These are phyloP conservation scores for Hemiprocne comata DNA, from an alignment of 2,113 vertebrate genomes.

Conservation along the genomic window DNA sequence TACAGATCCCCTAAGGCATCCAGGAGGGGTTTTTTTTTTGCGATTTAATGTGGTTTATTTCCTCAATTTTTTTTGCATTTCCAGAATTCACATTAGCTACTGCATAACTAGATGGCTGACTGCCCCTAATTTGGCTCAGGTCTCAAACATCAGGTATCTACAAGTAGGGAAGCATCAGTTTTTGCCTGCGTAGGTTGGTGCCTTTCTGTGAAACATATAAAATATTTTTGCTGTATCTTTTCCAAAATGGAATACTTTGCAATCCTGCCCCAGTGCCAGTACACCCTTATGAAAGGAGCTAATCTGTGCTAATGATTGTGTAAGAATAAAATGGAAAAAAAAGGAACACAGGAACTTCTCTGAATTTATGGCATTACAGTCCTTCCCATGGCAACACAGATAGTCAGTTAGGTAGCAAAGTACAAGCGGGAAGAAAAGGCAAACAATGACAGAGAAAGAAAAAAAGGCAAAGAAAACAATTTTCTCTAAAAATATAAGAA, in stretches of 20 bases:
- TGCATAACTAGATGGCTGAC: background rate
- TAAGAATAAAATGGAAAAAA: slow-evolving; percentile 11
- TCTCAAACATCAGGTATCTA: background rate
- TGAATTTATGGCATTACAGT: slow-evolving; percentile 46
- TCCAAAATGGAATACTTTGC: slow-evolving; percentile 41
- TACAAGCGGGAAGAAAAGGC: slow-evolving; percentile 43
- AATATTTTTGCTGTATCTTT: slow-evolving; percentile 40
- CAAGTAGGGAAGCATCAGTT: background rate
- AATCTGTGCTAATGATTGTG: slow-evolving; percentile 43
- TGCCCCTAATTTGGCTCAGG: background rate
- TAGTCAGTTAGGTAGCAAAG: slow-evolving; percentile 34
- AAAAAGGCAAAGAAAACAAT: background rate
- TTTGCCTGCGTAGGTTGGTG: background rate
- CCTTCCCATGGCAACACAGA: slow-evolving; percentile 65
- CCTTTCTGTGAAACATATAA: background rate
- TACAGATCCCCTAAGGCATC: background rate
- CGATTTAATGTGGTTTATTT: background rate
- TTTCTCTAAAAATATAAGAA: slow-evolving; percentile 16
- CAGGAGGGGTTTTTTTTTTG: background rate
- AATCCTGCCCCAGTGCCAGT: background rate
- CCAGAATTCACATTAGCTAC: background rate
- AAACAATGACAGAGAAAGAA: background rate
- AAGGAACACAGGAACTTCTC: slow-evolving; percentile 11
- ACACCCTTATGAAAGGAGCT: slow-evolving; percentile 9
- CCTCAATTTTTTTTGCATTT: background rate